Evolutionary conservation across 2,113 vertebrate species (phyloP).

Genomic region (Brachionichthys hirsutus): DNA sequence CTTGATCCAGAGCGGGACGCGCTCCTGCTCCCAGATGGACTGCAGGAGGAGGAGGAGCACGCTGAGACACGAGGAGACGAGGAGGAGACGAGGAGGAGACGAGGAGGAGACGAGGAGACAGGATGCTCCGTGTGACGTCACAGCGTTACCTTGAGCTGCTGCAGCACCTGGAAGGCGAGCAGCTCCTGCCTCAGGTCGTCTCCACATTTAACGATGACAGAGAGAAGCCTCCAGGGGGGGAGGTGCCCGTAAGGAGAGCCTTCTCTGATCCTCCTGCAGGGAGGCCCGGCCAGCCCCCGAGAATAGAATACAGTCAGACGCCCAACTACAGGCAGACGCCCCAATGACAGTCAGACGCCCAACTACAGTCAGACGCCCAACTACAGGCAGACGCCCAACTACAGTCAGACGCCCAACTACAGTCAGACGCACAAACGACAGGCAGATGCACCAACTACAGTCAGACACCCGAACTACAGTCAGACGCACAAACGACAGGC

Average conservation of each 20-base stretch:
- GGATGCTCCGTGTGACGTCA: too few relatives aligned
- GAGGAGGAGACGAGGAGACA: too few relatives aligned
- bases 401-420: too few relatives aligned
- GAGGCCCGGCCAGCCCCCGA: too few relatives aligned
- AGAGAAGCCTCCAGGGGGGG: slow-evolving; percentile 90
- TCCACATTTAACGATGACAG: slow-evolving; percentile 95
- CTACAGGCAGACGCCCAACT: background rate
- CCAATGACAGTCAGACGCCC: background rate
- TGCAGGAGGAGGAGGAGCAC: too few relatives aligned
- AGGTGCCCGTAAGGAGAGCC: slow-evolving; percentile 93
- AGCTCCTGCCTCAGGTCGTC: slow-evolving; percentile 95
- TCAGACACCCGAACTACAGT: too few relatives aligned
- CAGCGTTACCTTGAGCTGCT: slow-evolving; percentile 86
- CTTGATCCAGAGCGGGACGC: slow-evolving; percentile 92
- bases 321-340: background rate
- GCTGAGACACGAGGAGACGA: too few relatives aligned
- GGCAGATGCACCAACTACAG: background rate
- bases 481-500: too few relatives aligned
- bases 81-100: too few relatives aligned
- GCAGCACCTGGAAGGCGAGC: slow-evolving; percentile 91
- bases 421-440: too few relatives aligned
- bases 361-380: background rate
- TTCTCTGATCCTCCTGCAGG: slow-evolving; percentile 87
- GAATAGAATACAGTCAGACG: background rate
- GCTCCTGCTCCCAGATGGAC: slow-evolving; percentile 93